Percentiles rank a stretch among this genome's conserved stretches.
Evolutionary conservation across 2,888 invertebrate genomes (phyloP).

Genomic region (Patella ulyssiponensis): DNA sequence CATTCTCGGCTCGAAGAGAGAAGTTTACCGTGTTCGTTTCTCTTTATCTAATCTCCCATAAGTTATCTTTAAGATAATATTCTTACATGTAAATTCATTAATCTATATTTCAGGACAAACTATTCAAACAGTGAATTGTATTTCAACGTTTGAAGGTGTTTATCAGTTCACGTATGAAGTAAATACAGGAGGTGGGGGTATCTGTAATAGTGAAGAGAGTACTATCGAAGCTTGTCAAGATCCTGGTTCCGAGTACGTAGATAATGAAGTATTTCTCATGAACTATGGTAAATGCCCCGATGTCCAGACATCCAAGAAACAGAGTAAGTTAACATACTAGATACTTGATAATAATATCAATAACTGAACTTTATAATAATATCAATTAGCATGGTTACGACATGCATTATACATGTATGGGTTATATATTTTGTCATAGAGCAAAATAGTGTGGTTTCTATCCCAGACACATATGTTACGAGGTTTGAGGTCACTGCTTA

Average conservation of each 20-base stretch:
- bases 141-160: constrained; percentile 70
- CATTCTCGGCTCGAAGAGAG: too few relatives aligned
- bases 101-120: constrained; percentile 48
- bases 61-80: too few relatives aligned
- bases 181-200: constrained; percentile 67
- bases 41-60: too few relatives aligned
- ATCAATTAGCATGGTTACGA: too few relatives aligned
- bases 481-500: too few relatives aligned
- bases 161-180: constrained; percentile 70
- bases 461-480: too few relatives aligned
- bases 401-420: too few relatives aligned
- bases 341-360: background rate
- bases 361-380: too few relatives aligned
- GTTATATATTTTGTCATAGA: too few relatives aligned
- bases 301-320: constrained; percentile 55
- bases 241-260: constrained; percentile 95
- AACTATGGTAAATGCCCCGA: constrained; percentile 86
- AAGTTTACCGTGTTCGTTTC: too few relatives aligned
- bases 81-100: too few relatives aligned
- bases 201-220: constrained; percentile 87
- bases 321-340: constrained; percentile 52
- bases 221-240: constrained; percentile 94
- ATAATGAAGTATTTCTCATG: constrained; percentile 96
- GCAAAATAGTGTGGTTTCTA: too few relatives aligned
- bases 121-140: constrained; percentile 66